Conservation (phyloP, 2,888 invertebrate species). For the Cosmia pyralina region DNA sequence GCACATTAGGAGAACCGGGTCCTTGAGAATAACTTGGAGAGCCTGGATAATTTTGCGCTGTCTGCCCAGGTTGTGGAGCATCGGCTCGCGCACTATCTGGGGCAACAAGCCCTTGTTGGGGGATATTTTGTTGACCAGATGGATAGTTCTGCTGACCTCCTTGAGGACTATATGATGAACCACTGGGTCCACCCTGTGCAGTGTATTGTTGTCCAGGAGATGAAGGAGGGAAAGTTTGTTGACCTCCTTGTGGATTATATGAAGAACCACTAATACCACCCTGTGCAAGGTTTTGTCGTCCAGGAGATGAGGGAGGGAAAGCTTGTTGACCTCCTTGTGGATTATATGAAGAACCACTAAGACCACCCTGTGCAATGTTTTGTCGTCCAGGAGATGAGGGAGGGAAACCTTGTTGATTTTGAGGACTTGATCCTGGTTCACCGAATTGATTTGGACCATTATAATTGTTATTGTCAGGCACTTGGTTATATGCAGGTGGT, state of each 20-base stretch:
- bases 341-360: no score
- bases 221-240: slow-evolving; percentile 1
- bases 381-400: slow-evolving; percentile 5
- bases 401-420: slow-evolving; percentile 30
- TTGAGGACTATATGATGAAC: slow-evolving; percentile 20
- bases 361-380: slow-evolving; percentile 11
- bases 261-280: slow-evolving; percentile 13
- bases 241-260: slow-evolving; percentile 17
- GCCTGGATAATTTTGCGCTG: slow-evolving; percentile 32
- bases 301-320: slow-evolving; percentile 9
- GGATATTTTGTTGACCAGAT: slow-evolving; percentile 24
- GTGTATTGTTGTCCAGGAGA: slow-evolving; percentile 12
- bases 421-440: slow-evolving; percentile 13
- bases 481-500: slow-evolving; percentile 54
- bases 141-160: slow-evolving; percentile 30
- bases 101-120: slow-evolving; percentile 14
- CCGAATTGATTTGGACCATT: slow-evolving; percentile 38
- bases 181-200: slow-evolving; percentile 7
- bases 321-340: no score
- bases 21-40: slow-evolving; percentile 22
- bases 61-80: slow-evolving; percentile 14
- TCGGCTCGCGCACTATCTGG: neutral
- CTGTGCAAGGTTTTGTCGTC: slow-evolving; percentile 14
- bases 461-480: slow-evolving; percentile 28
- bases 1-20: slow-evolving; percentile 5